These are phyloP conservation scores for Mythimna albipuncta DNA, from an alignment of 2,888 invertebrate genomes.

Conservation along the genomic window DNA sequence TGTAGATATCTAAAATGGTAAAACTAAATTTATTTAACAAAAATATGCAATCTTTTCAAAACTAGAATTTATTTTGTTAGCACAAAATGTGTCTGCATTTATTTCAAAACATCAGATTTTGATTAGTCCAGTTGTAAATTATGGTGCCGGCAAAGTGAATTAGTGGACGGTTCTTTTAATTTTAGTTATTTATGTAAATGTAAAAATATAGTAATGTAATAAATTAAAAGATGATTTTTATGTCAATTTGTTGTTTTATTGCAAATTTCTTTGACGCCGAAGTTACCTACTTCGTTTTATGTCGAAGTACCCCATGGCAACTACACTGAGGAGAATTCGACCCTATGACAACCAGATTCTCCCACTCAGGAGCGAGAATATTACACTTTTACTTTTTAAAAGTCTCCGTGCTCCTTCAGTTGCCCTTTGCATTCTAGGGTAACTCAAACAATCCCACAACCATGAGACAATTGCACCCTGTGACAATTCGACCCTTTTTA, in stretches of 20 bases:
- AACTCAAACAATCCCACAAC: too few species aligned
- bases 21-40: conserved; percentile 16
- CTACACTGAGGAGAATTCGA: too few species aligned
- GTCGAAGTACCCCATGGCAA: too few species aligned
- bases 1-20: conserved; percentile 23
- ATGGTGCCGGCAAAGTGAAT: conserved; percentile 62
- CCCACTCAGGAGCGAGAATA: too few species aligned
- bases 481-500: too few species aligned
- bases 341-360: too few species aligned
- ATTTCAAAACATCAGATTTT: conserved; percentile 35
- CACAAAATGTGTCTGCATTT: conserved; percentile 60
- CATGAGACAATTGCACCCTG: too few species aligned
- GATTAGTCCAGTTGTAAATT: conserved; percentile 53
- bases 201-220: conserved; percentile 82
- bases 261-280: background rate
- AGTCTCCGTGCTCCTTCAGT: too few species aligned
- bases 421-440: too few species aligned
- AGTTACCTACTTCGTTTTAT: too few species aligned
- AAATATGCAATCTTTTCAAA: conserved; percentile 22
- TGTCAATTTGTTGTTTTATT: conserved; percentile 66
- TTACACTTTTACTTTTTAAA: too few species aligned
- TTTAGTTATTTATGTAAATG: conserved; percentile 86
- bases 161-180: conserved; percentile 69
- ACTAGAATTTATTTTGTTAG: conserved; percentile 24
- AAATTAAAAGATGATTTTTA: conserved; percentile 84